phyloP scores from a whole-genome alignment of 1,140 invertebrate species.

The Pararge aegeria region DNA sequence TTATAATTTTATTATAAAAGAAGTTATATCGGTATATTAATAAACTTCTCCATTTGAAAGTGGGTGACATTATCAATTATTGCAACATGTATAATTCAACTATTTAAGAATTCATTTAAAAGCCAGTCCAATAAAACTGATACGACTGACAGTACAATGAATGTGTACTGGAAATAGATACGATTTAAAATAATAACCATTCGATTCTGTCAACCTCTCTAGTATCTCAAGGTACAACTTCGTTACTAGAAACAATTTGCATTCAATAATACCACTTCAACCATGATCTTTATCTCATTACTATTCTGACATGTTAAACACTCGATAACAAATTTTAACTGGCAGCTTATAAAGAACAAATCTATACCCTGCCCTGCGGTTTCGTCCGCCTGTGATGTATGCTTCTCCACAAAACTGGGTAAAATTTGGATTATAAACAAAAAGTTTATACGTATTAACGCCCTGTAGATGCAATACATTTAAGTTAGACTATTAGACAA shows the following conservation, averaged over 20 bases:
- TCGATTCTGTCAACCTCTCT: constrained; percentile 43
- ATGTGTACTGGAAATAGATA: not conserved
- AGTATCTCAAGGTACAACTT: constrained; percentile 25
- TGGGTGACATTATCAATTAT: too few relatives aligned
- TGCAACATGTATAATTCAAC: too few relatives aligned
- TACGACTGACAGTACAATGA: constrained; percentile 45
- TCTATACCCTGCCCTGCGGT: too few relatives aligned
- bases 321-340: constrained; percentile 64
- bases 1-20: too few relatives aligned
- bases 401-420: too few relatives aligned
- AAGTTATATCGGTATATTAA: too few relatives aligned
- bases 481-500: too few relatives aligned
- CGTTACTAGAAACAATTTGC: constrained; percentile 37
- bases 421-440: too few relatives aligned
- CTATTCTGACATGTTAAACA: constrained; percentile 50
- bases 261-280: constrained; percentile 53
- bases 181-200: constrained; percentile 48
- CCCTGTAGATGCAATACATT: too few relatives aligned
- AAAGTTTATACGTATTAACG: too few relatives aligned
- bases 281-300: constrained; percentile 48
- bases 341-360: constrained; percentile 50
- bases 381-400: too few relatives aligned
- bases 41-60: too few relatives aligned
- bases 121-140: not conserved
- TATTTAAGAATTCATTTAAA: not conserved